Percentiles rank a stretch among this genome's conserved stretches.
Conservation (phyloP, 1,140 invertebrate species). For the Drosophila micromelanica region DNA sequence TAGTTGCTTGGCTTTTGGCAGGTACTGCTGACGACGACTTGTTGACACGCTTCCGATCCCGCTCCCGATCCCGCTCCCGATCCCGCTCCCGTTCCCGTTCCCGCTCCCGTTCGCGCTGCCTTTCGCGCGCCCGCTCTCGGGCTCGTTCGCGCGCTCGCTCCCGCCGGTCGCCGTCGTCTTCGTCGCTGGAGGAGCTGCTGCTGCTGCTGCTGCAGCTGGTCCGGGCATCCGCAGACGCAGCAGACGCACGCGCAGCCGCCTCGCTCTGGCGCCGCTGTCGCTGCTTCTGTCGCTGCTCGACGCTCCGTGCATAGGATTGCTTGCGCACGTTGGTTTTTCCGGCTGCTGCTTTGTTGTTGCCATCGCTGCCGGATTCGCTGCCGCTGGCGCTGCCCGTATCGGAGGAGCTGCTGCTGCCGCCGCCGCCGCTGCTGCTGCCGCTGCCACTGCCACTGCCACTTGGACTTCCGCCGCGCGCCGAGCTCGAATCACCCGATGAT, state of each 20-base stretch:
- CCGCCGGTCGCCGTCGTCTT: conserved; percentile 16
- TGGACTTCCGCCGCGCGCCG: conserved; percentile 50
- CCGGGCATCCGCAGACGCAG: conserved; percentile 52
- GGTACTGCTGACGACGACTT: conserved; percentile 73
- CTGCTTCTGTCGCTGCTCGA: conserved; percentile 82
- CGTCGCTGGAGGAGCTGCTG: conserved; percentile 78
- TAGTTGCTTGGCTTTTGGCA: conserved; percentile 70
- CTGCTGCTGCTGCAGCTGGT: conserved; percentile 85
- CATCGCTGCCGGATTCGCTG: conserved; percentile 45
- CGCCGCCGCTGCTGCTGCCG: conserved; percentile 6
- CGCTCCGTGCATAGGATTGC: conserved; percentile 66
- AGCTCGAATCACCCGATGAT: conserved; percentile 77
- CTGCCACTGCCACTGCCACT: conserved; percentile 10
- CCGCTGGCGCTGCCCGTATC: conserved; percentile 66
- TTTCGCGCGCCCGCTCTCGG: conserved; percentile 6
- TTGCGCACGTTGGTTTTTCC: conserved; percentile 45
- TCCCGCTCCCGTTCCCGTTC: conserved; percentile 15
- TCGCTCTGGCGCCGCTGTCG: conserved; percentile 81
- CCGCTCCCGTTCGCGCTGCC: conserved; percentile 14
- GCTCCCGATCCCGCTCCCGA: conserved; percentile 12
- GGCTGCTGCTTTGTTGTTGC: conserved; percentile 4
- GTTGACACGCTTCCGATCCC: conserved; percentile 19
- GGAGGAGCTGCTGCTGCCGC: conserved; percentile 27
- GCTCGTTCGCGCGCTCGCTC: conserved; percentile 2
- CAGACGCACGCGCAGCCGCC: conserved; percentile 58